Conservation (phyloP, 2,113 vertebrate species). For the Rousettus leschenaultii region DNA sequence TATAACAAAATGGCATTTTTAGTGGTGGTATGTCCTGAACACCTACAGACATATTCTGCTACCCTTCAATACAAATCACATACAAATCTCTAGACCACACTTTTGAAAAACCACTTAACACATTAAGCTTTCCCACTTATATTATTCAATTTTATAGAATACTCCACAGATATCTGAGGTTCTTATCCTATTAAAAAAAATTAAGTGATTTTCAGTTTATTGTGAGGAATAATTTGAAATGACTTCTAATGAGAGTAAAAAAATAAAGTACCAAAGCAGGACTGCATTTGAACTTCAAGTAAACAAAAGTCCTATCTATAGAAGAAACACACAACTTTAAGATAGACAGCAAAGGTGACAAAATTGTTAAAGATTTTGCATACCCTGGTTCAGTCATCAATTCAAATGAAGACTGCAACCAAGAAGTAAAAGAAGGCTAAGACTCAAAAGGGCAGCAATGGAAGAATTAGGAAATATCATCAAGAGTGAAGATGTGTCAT, state of each 20-base stretch:
- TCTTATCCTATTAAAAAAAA: not conserved
- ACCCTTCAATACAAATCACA: not conserved
- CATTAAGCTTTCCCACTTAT: not conserved
- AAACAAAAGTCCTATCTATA: not conserved
- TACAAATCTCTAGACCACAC: not conserved
- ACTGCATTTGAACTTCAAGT: not conserved
- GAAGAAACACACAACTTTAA: not conserved
- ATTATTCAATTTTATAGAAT: not conserved
- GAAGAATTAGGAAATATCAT: not conserved
- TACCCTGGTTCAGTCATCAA: not conserved
- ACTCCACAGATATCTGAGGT: not conserved
- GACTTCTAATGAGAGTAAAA: not conserved
- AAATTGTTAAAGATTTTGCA: not conserved
- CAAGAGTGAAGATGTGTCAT: not conserved
- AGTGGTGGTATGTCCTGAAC: not conserved
- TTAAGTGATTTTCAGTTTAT: not conserved
- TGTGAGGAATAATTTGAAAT: not conserved
- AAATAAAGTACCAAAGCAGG: not conserved
- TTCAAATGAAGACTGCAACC: no score
- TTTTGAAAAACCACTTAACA: not conserved
- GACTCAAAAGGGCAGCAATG: not conserved
- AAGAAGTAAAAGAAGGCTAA: not conserved
- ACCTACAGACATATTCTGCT: not conserved
- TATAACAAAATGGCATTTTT: not conserved
- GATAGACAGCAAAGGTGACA: not conserved